Base-by-base conservation (phyloP, 2,888 invertebrate genomes). In the Coenonympha arcania region DNA sequence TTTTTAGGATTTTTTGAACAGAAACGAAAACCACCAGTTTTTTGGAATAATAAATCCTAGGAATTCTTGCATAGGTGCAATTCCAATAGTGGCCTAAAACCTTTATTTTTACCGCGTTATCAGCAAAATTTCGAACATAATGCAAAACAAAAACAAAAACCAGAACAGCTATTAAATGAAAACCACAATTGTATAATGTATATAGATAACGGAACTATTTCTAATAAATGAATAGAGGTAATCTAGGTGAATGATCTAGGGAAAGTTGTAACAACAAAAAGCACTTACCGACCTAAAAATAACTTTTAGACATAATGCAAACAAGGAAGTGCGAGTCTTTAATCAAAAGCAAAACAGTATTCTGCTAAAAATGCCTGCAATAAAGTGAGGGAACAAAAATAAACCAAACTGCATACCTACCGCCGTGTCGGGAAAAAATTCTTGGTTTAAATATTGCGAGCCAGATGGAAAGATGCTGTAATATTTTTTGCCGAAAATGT, bases 301-400 rank as follows among this genome's bases (percentile, higher is more conserved):
- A 22, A 9, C 16, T 20, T 22, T 31, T 8, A 24, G 24, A 16
- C 40, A 15, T 15, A 5, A 16, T 31, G 20, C 31, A 28, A 37
- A 45, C 37, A 28, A 45, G 45, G 45, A 45, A 37, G 36, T 28
- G 36, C 45, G 36, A 20, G 36, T 45, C 18, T 28, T 45, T 3
- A 19, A 36, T 37, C 26, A 37, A 44, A 44, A 28, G 13, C 13
- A 37, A 44, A 44, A 37, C 13, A 34, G 16, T 22, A 19, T 37
- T n/a, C n/a, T n/a, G n/a, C n/a, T 45, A 28, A 28, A 37, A 28
- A 45, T 45, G 37, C n/a, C 44, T 34, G 34, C 28, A 28, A 37
- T 45, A 36, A 36, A 44, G 11, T 44, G 13, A 34, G 16, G 16
- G n/a, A 34, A 28, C 36, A 37, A 45, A 45, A 45, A 45, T 45